Evolutionary conservation across 2,113 vertebrate species (phyloP).

Genomic region (Bos indicus): DNA sequence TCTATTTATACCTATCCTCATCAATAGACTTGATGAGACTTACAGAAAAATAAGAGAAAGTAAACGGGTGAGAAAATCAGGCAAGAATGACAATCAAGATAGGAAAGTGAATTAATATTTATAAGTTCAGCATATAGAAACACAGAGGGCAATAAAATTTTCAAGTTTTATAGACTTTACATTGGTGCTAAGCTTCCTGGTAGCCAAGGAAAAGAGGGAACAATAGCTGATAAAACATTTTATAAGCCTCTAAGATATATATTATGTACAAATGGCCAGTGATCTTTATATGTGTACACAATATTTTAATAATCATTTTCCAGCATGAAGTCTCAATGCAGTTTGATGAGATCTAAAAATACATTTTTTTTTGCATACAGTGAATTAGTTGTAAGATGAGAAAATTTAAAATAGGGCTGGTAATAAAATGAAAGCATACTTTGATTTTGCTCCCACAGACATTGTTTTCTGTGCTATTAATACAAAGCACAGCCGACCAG

Average conservation of each 20-base stretch:
- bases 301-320: background rate
- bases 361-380: background rate
- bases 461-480: background rate
- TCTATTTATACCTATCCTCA: background rate
- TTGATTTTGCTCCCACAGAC: background rate
- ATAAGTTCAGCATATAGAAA: background rate
- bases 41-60: background rate
- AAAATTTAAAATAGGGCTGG: background rate
- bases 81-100: background rate
- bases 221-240: background rate
- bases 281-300: background rate
- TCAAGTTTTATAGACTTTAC: background rate
- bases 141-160: background rate
- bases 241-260: background rate
- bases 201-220: background rate
- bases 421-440: background rate
- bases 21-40: background rate
- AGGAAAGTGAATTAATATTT: background rate
- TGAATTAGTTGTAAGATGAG: background rate
- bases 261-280: background rate
- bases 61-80: background rate
- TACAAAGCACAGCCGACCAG: background rate
- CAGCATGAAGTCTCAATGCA: background rate
- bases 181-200: background rate
- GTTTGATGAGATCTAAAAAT: background rate